A percentile compares a stretch with the other conserved stretches of the same genome.
These are phyloP conservation scores for Numida meleagris DNA, from an alignment of 2,113 vertebrate species.

Conservation along the genomic window DNA sequence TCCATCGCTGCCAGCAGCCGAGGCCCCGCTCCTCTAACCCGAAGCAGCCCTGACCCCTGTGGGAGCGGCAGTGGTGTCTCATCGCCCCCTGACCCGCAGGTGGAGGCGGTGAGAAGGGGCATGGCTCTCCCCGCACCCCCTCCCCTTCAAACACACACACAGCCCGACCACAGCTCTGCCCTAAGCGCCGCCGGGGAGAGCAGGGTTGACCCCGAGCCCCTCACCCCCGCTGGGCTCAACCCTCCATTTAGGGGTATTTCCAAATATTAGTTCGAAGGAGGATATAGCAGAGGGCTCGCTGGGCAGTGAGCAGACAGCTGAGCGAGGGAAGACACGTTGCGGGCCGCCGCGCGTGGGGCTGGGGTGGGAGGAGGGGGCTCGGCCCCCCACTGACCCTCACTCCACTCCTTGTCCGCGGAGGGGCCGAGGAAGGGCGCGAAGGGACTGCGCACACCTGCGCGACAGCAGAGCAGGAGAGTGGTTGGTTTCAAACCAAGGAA, in stretches of 20 bases:
- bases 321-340: no score
- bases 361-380: background rate
- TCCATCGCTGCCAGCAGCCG: background rate
- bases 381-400: accelerated
- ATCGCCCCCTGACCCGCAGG: background rate
- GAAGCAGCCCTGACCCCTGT: background rate
- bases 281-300: slow-evolving; percentile 21
- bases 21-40: background rate
- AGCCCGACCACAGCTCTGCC: background rate
- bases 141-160: no score
- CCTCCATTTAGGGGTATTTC: slow-evolving; percentile 29
- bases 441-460: background rate
- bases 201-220: background rate
- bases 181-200: background rate
- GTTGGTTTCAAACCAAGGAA: background rate
- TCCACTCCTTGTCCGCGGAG: background rate
- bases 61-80: background rate
- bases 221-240: background rate
- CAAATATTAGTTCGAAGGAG: slow-evolving; percentile 54
- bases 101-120: background rate
- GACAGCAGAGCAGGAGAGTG: background rate
- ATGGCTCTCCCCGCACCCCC: background rate
- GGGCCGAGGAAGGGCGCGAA: background rate
- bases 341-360: background rate
- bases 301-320: background rate